Percentiles rank a stretch among this genome's conserved stretches.
Conservation (phyloP, 2,797 vertebrate species). For the Danio kyathit region DNA sequence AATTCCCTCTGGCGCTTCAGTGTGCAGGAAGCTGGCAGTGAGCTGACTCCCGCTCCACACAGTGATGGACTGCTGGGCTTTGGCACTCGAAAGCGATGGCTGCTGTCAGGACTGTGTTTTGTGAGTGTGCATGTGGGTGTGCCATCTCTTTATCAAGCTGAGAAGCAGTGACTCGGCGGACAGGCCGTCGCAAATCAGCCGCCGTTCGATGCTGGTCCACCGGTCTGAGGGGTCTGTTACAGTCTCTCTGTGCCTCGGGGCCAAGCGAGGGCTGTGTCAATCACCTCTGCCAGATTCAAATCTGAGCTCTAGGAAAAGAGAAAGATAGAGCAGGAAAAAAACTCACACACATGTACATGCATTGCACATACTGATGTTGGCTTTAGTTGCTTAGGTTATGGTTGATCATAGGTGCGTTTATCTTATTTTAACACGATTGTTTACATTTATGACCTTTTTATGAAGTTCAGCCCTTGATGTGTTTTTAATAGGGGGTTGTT, state of each 20-base stretch:
- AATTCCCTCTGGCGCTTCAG: slow-evolving; percentile 58
- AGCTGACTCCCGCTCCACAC: slow-evolving; percentile 55
- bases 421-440: background rate
- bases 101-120: slow-evolving; percentile 60
- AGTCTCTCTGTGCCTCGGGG: slow-evolving; percentile 68
- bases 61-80: slow-evolving; percentile 67
- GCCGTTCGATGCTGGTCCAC: slow-evolving; percentile 64
- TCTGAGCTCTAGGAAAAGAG: slow-evolving; percentile 3
- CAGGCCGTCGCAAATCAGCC: slow-evolving; percentile 69
- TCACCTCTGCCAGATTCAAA: slow-evolving; percentile 8
- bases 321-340: slow-evolving; percentile 2
- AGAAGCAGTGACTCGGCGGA: slow-evolving; percentile 33
- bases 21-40: slow-evolving; percentile 45
- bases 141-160: slow-evolving; percentile 66
- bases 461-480: too few species aligned
- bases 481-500: too few species aligned
- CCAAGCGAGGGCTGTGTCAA: slow-evolving; percentile 41
- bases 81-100: slow-evolving; percentile 59
- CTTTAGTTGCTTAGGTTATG: background rate
- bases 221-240: slow-evolving; percentile 54
- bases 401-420: background rate
- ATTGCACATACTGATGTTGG: background rate
- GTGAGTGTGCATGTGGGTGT: slow-evolving; percentile 41
- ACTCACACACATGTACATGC: background rate
- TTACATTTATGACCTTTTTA: background rate